Percentiles rank a stretch among this genome's conserved stretches.
These are phyloP conservation scores for Anadara kagoshimensis DNA, from an alignment of 1,140 invertebrate species.

Conservation along the genomic window DNA sequence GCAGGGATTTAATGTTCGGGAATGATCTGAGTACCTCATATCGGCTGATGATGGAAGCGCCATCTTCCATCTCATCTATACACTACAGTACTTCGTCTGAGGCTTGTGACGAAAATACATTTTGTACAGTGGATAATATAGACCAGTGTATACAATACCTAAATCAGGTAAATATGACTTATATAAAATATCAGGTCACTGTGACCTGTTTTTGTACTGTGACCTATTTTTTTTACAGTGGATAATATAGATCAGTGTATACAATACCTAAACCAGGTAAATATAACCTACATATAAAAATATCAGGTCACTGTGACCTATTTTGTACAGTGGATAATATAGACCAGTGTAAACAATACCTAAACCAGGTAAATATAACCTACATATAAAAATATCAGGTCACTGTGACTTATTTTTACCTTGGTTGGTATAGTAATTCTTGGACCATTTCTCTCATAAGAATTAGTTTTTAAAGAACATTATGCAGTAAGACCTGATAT, in stretches of 20 bases:
- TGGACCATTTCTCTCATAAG: no score
- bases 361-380: constrained; percentile 46
- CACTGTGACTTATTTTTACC: no score
- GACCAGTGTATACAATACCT: constrained; percentile 43
- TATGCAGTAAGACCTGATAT: no score
- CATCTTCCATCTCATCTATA: neutral
- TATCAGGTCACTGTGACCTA: no score
- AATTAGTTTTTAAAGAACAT: no score
- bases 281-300: neutral
- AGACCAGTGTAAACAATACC: constrained; percentile 38
- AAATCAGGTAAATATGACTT: constrained; percentile 43
- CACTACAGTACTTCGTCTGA: neutral
- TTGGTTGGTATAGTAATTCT: neutral
- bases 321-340: constrained; percentile 50
- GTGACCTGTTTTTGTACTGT: neutral
- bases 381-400: neutral
- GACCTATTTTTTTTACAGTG: constrained; percentile 44
- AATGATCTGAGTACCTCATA: no score
- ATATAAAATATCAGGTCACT: neutral
- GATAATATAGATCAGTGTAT: constrained; percentile 46
- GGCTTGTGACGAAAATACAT: constrained; percentile 17
- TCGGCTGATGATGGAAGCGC: neutral
- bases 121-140: constrained; percentile 47
- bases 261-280: constrained; percentile 50
- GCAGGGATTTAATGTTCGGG: no score